Evolutionary conservation across 2,888 invertebrate species (phyloP), one percentile per base, ranked within the genome.

Genomic region (Drosophila kanekoi): DNA sequence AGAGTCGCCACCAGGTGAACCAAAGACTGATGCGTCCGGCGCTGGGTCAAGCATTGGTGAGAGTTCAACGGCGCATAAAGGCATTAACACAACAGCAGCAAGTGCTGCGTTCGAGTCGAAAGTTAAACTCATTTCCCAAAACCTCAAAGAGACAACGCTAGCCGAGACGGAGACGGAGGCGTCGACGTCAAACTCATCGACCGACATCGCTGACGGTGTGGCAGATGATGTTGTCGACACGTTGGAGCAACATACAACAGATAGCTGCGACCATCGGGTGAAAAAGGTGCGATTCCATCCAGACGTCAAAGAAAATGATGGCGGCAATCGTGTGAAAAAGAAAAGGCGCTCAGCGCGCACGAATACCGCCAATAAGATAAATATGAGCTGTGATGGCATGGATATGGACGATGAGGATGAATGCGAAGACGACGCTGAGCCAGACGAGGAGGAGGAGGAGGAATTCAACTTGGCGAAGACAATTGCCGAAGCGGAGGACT

Each of bases 101-200:
- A 79, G 51, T 51, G 79, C 84, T 38, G 87, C 84, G 52, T 91
- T 91, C 38, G 91, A 91, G 79, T 85, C 87, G 45, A 91, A 90
- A 82, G 91, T 91, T 9, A 89, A 85, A 78, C 90, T 90, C 59
- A 91, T 91, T 68, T 90, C 91, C 32, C 83, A 90, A 64, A 89
- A 91, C 84, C 89, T 91, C 47, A 90, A 87, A 70, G 91, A 91
- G 61, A 91, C 91, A 14, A 90, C 89, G 49, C 79, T 91, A 56
- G 89, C 89, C 6, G 28, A 28, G 28, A 28, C 52, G 1, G 90
- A 89, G 52, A 64, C 79, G 13, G 76, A 69, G 23, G 43, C 57
- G 40, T 18, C 62, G 51, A 47, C 59, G 35, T 53, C 81, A 13
- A 61, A 48, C 18, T 54, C 67, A 56, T 45, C 52, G n/a, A 71